phyloP scores from a whole-genome alignment of 2,113 vertebrate genomes.

The Rhizomys pruinosus region DNA sequence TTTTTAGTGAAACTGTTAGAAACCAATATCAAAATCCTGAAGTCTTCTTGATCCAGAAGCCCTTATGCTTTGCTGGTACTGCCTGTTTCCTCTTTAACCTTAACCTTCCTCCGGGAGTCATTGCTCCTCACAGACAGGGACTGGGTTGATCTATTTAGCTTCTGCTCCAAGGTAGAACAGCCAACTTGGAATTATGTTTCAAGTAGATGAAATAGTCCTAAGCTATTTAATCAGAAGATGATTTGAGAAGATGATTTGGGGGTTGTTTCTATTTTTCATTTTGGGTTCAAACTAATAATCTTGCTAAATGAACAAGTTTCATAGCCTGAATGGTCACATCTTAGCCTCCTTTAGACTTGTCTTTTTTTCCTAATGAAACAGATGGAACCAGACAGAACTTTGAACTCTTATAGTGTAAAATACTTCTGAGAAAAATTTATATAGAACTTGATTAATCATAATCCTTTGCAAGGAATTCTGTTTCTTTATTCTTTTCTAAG shows the following conservation, averaged over 20 bases:
- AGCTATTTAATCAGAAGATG: conserved; percentile 39
- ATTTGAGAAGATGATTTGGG: neutral
- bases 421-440: neutral
- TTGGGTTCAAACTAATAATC: conserved; percentile 29
- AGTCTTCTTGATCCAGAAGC: neutral
- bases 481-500: conserved; percentile 47
- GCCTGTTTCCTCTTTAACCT: neutral
- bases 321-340: neutral
- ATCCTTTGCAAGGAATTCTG: neutral
- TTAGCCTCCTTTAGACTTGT: neutral
- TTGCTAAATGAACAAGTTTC: neutral
- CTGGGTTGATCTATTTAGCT: neutral
- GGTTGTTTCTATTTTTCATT: neutral
- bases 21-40: neutral
- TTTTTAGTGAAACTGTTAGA: neutral
- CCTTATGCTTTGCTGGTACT: neutral
- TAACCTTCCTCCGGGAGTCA: neutral
- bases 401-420: neutral
- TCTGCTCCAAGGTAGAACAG: neutral
- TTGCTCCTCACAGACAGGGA: neutral
- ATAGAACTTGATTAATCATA: conserved; percentile 2
- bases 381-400: neutral
- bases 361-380: conserved; percentile 14
- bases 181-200: conserved; percentile 2
- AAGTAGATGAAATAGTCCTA: neutral